Base-by-base conservation (phyloP, 2,888 invertebrate genomes). In the Merodon equestris region DNA sequence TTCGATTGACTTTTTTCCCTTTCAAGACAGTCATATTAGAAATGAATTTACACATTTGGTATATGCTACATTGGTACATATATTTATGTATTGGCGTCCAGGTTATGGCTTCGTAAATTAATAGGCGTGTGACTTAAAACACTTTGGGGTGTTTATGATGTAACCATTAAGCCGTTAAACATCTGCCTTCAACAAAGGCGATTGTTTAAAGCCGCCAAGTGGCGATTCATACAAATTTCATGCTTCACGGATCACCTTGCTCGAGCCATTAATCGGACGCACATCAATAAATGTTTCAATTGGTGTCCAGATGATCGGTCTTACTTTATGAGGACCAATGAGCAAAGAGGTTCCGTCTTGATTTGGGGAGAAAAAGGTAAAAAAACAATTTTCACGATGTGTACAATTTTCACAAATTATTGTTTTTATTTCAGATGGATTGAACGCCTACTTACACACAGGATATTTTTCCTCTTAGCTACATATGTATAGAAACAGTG, bases 131-230 rank as follows among this genome's bases (percentile, higher is more conserved):
- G 58, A 74, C 68, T 74, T 74, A 15, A 63, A 56, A 79, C 68
- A 60, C 72, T 61, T 0, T n/a, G 34, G 15, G 48, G 60, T 44
- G 40, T 79, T 73, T 79, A 74, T 60, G 58, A 64, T 48, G 58
- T 50, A 27, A 63, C 44, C 44, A 74, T 79, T 74, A 79, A 79
- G 18, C 57, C 14, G 18, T 64, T 45, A n/a, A 70, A 70, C 79
- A 79, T 79, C 79, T 79, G 79, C 74, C 60, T 38, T 74, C 45
- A 38, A 42, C 63, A 61, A 79, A 77, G 68, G 73, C 74, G 79
- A 57, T 70, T 60, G 68, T 68, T 70, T 74, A 36, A 74, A 64
- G 34, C 77, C 63, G 68, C 54, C 68, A 73, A 79, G 64, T 74
- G 79, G 74, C 58, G 73, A 68, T 73, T 70, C 64, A 58, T 14